Evolutionary conservation across 1,140 invertebrate genomes (phyloP), one percentile per base, ranked within the genome.

Genomic region (Drosophila paulistorum): DNA sequence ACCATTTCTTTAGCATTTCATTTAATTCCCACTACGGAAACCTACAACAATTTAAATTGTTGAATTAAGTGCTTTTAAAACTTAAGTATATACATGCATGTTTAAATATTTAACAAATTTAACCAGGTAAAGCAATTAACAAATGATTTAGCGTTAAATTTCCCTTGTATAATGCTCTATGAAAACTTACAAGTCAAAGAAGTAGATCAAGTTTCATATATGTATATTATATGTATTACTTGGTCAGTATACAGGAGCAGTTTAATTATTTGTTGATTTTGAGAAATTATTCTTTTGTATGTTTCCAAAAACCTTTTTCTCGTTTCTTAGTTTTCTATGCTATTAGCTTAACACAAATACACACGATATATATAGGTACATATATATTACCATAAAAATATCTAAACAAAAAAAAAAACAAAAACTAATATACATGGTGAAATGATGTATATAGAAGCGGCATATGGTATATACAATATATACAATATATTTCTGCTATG

Each of bases 371-470:
- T 5, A 39, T n/a, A n/a, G n/a, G n/a, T n/a, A n/a, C n/a, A n/a
- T 10, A 64, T 57, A 51, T 17, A 17, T 17, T 17, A 17, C 17
- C 17, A 17, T 17, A 17, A 54, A 45, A 62, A 11, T 69, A 45
- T 35, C 62, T 54, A 10, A 23, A 17, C 17, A 41, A 30, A 30
- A 59, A 30, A 30, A 59, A 10, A 23, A 41, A 23, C 20, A 23
- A 26, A 3, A 23, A 23, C 23, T 23, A 23, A 23, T 23, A 39
- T 39, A 39, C 37, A 75, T 48, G 9, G 1, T 26, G 48, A 26
- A 30, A 75, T 48, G 7, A 2, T 26, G 74, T 85, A 77, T 85
- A 84, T 41, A 59, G 6, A 54, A 54, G 69, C 51, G 70, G 57
- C 55, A 74, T 79, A 76, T 23, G 23, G 69, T 74, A 74, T 55